Evolutionary conservation across 2,888 invertebrate genomes (phyloP).

Genomic region (Pristionchus mayeri): DNA sequence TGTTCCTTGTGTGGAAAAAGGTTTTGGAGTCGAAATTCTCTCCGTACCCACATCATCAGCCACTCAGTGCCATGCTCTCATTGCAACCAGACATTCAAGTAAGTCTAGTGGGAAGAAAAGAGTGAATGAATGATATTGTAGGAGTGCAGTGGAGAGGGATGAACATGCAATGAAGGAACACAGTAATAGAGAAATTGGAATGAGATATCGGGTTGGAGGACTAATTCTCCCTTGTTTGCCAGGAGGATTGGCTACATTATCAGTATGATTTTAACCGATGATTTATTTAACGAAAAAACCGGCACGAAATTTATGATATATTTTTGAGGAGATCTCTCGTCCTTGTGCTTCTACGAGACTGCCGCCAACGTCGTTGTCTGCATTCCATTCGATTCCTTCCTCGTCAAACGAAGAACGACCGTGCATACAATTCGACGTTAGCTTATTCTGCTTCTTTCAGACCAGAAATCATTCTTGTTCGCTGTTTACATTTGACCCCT

Average conservation of each 20-base stretch:
- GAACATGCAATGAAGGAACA: background rate
- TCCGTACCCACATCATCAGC: slow-evolving; percentile 41
- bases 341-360: background rate
- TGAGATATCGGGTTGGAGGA: background rate
- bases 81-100: slow-evolving; percentile 43
- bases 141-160: background rate
- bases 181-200: background rate
- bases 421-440: background rate
- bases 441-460: background rate
- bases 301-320: no score
- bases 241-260: slow-evolving; percentile 21
- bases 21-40: background rate
- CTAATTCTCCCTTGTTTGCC: background rate
- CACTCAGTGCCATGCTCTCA: slow-evolving; percentile 7
- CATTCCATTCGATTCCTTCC: background rate
- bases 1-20: slow-evolving; percentile 28
- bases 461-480: no score
- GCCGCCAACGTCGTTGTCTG: background rate
- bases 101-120: background rate
- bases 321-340: background rate
- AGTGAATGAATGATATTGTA: background rate
- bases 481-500: no score
- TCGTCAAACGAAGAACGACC: background rate
- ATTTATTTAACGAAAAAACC: background rate
- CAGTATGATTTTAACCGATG: background rate